Base-by-base conservation (phyloP, 2,797 vertebrate genomes). In the Taeniopygia guttata region DNA sequence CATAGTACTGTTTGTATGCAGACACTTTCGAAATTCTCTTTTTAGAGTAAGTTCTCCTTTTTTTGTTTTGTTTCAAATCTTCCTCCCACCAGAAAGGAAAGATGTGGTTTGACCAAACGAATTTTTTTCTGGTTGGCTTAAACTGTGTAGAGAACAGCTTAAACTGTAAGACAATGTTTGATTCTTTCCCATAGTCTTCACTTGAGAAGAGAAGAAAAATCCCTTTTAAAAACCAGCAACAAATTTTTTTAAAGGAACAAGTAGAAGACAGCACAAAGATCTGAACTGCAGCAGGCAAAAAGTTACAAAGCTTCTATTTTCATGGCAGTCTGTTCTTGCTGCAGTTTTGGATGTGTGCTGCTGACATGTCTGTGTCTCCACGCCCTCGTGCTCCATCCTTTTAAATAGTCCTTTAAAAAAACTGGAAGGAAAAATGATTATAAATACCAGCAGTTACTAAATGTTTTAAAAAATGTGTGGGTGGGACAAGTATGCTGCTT, bases 381-480 rank as follows among this genome's bases (percentile, higher is more conserved):
- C 3, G 0, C 69, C 64, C 89, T 75, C 6, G 0, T 2, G 4
- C 66, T n/a, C 62, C 76, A 51, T 54, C 62, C 76, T 78, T 89
- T 75, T 13, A 49, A 83, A 83, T 32, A 70, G 52, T 16, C 67
- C 38, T 73, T 19, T 9, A 5, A 36, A 59, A 58, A 70, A 79
- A 58, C 3, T 32, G 34, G n/a, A 63, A 92, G 78, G 75, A 84
- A 83, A 82, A 93, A 79, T n/a, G 0, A 26, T 89, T 82, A 76
- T 62, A 90, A 91, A 90, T 84, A 81, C 58, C 84, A 95, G 42
- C 80, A 82, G 84, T 84, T 86, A 38, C 90, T 79, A 45, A 89
- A 79, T 2, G 17, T 64, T 91, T 78, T 83, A 45, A 59, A 54
- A 88, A 62, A 55, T 68, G 48, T 1, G 36, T 89, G 91, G 82